Base-by-base conservation (phyloP, 35 echinoderm and acorn worm species). In the Anneissia japonica region DNA sequence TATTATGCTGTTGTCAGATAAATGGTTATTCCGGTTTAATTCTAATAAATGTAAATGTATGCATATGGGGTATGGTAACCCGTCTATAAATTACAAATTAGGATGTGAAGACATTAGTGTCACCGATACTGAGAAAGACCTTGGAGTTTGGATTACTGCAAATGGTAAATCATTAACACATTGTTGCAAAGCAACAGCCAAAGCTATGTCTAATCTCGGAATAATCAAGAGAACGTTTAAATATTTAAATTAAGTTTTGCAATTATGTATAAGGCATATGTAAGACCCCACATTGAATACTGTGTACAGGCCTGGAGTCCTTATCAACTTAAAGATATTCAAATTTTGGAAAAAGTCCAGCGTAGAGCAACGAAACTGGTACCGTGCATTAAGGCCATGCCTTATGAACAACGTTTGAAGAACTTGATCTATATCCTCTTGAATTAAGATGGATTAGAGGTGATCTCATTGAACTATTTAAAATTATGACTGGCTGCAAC, bases 241-340 rank as follows among this genome's bases (percentile, higher is more conserved):
- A 30, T 45, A 89, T 31, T 10, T 84, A 10, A 19, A 89, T 36
- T 83, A 35, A 83, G 83, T 46, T 85, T 90, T 30, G 3, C 23
- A 46, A 78, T 90, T 79, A 40, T 90, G 7, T 90, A 86, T 75
- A 90, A 90, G 39, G 83, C 88, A 31, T 74, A 76, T 26, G 81
- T 90, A 19, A 37, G 88, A 75, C 37, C 88, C 10, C 56, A 90
- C 82, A 34, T 90, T 37, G 88, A 90, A 90, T 84, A 90, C 81
- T 82, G 41, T 87, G 45, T 79, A 79, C 30, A 86, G 35, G n/a
- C 40, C 40, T 43, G 40, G 40, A 43, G 40, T 43, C 40, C 40
- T 6, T 43, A 43, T 43, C 40, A n/a, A n/a, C n/a, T n/a, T n/a
- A n/a, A n/a, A n/a, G n/a, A n/a, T n/a, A n/a, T n/a, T n/a, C n/a